These are phyloP conservation scores for Chlorocebus sabaeus DNA, from an alignment of 2,113 vertebrate species.

Conservation along the genomic window DNA sequence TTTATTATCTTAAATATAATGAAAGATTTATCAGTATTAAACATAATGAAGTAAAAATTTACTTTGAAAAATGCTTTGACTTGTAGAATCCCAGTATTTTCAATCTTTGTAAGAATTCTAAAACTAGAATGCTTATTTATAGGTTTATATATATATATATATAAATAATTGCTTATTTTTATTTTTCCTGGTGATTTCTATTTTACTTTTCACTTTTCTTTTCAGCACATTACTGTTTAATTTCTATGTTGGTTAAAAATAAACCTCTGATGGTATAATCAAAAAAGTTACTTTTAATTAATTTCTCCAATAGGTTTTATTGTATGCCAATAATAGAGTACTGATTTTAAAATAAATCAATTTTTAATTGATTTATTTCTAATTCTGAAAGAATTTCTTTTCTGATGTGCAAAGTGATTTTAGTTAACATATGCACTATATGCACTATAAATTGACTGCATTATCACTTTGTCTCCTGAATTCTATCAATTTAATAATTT, in stretches of 20 bases:
- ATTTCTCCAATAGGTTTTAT: conserved; percentile 18
- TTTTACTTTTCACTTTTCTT: conserved; percentile 48
- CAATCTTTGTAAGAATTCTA: conserved; percentile 25
- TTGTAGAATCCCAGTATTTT: conserved; percentile 6
- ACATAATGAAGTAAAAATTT: conserved; percentile 21
- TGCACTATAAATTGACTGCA: conserved; percentile 74
- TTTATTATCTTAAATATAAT: conserved; percentile 40
- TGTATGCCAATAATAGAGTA: background rate
- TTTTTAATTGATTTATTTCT: conserved; percentile 58
- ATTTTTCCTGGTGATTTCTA: conserved; percentile 37
- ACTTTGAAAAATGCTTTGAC: conserved; percentile 47
- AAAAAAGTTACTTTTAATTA: conserved; percentile 5
- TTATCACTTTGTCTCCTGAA: conserved; percentile 70
- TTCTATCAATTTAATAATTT: conserved; percentile 46
- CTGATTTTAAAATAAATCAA: background rate
- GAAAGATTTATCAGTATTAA: conserved; percentile 36
- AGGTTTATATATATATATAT: background rate
- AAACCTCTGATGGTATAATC: conserved; percentile 41
- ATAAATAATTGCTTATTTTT: conserved; percentile 25
- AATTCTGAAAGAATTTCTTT: conserved; percentile 47
- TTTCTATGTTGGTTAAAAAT: conserved; percentile 48
- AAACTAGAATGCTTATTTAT: conserved; percentile 30
- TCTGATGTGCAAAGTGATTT: conserved; percentile 39
- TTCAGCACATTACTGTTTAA: conserved; percentile 32
- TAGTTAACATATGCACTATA: background rate